Evolutionary conservation across 2,797 vertebrate species (phyloP), one percentile per base, ranked within the genome.

Genomic region (Champsocephalus gunnari): DNA sequence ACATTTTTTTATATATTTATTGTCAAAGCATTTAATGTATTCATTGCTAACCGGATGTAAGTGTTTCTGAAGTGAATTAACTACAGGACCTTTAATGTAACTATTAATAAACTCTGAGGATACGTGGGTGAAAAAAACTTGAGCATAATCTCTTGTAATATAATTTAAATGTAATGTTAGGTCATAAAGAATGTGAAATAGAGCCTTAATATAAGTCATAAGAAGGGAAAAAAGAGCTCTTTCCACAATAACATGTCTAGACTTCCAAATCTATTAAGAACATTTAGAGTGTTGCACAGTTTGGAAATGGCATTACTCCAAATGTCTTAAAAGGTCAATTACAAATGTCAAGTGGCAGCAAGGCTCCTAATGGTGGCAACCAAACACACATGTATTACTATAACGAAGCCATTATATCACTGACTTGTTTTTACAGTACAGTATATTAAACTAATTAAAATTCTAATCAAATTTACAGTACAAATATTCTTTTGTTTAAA

Each of bases 231-330:
- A 63, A 62, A 56, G 24, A 9, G 12, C 21, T 44, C 55, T 74
- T 64, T 28, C 71, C 62, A 49, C 68, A 71, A 82, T 80, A 83
- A 57, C 28, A 68, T n/a, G 57, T 81, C 56, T 78, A 70, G 73
- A 81, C 45, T 58, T 71, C 24, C 28, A 73, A 73, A 81, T 83
- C 72, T 64, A 75, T 75, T 61, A 44, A 53, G 60, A 64, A 70
- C 60, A 62, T 76, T 75, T 51, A n/a, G 49, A 80, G 58, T n/a
- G 64, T 54, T 55, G 60, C 62, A 65, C 71, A 56, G 60, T 80
- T 83, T 67, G 61, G 64, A 81, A 78, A 89, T 85, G 47, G 65
- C 85, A 88, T 66, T 81, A 71, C 76, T 87, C 34, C 66, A 70
- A 84, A 87, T 81, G 79, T 73, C 63, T 81, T 68, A 34, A 77